Evolutionary conservation across 2,113 vertebrate species (phyloP), one percentile per base, ranked within the genome.

Genomic region (Emydocephalus ijimae): DNA sequence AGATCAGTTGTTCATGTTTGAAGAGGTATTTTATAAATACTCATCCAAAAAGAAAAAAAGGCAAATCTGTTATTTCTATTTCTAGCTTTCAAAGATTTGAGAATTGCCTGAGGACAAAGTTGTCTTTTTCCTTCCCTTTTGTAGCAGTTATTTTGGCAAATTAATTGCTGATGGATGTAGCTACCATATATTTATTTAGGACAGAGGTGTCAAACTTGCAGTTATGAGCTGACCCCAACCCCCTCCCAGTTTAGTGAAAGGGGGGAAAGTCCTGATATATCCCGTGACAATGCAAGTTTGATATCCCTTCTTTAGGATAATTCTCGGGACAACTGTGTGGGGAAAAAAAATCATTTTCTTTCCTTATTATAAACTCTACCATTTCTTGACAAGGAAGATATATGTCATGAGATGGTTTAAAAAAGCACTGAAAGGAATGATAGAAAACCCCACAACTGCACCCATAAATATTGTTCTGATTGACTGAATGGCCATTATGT

Each of bases 81-180:
- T 92, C 24, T 39, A 81, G 87, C 39, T n/a, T 92, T 92, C 61
- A 85, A 64, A 74, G 50, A 54, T 26, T 85, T 89, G 64, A 61
- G 52, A 48, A 26, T 43, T 92, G 52, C 87, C 81, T 48, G 87
- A 56, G 54, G 86, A 74, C 86, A 69, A 88, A 34, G 86, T 54
- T 92, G 91, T 52, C 87, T 92, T 92, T 69, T 23, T n/a, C 24
- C 87, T 34, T 81, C 52, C 20, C 91, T 56, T 43, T 89, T 89
- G 23, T 64, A 48, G 43, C 56, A 45, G 87, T 20, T 74, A 88
- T 45, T 92, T 56, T 92, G 87, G 61, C 39, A 92, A 56, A 92
- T 92, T 91, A 89, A 52, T 87, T 92, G 61, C 89, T 89, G 91
- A 92, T 89, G 45, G 91, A 88, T 88, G 12, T 88, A 54, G 87